These are phyloP conservation scores for Enteromius paludinosus DNA, from an alignment of 2,797 vertebrate genomes.

Conservation along the genomic window DNA sequence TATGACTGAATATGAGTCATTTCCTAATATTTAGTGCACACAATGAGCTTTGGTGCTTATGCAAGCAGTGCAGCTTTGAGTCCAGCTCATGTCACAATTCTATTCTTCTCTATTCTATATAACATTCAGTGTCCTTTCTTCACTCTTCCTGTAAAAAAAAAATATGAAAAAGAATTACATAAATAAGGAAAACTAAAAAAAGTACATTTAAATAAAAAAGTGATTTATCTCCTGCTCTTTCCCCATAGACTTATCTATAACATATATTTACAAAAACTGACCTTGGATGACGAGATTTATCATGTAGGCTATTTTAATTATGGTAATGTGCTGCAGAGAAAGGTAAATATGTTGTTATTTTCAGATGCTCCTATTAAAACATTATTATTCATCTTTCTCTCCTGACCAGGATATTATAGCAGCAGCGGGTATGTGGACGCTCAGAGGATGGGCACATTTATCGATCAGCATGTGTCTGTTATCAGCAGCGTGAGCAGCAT, in stretches of 20 bases:
- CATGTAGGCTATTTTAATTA: background rate
- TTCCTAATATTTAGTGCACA: background rate
- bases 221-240: background rate
- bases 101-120: background rate
- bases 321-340: background rate
- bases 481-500: constrained; percentile 92
- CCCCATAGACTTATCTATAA: background rate
- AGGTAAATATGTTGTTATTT: background rate
- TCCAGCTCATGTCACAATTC: background rate
- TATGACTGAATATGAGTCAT: background rate
- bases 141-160: background rate
- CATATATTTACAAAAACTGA: background rate
- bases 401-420: constrained; percentile 85
- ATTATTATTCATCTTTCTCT: background rate
- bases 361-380: background rate
- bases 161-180: background rate
- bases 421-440: constrained; percentile 84
- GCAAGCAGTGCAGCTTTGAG: background rate
- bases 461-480: constrained; percentile 97
- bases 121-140: background rate
- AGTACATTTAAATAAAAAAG: too few relatives aligned
- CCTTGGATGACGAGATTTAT: background rate
- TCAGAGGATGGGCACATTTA: constrained; percentile 88
- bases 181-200: background rate
- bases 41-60: background rate